Evolutionary conservation across 2,113 vertebrate species (phyloP).

Genomic region (Naja naja): DNA sequence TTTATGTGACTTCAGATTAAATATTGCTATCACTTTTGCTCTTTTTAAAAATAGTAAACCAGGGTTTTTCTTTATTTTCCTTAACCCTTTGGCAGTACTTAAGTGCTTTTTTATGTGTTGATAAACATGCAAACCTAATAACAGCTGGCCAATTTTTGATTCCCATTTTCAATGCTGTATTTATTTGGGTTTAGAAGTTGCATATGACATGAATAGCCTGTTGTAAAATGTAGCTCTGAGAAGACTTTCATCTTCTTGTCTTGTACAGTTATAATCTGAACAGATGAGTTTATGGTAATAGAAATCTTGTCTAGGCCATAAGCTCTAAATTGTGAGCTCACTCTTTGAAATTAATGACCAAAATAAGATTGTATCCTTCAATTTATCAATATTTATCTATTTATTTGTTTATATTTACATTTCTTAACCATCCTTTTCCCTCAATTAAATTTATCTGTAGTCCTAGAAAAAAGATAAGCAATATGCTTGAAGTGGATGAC

Average conservation of each 20-base stretch:
- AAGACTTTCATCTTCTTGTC: neutral
- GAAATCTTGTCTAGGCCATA: neutral
- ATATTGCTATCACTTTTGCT: conserved; percentile 22
- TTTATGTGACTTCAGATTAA: conserved; percentile 29
- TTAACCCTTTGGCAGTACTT: neutral
- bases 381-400: neutral
- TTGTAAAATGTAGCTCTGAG: neutral
- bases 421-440: too few relatives aligned
- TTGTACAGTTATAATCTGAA: neutral
- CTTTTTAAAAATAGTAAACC: conserved; percentile 8
- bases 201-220: conserved; percentile 28
- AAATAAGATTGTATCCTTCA: neutral
- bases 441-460: neutral
- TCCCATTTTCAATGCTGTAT: neutral
- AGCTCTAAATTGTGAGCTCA: neutral
- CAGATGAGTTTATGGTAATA: neutral
- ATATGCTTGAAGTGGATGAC: neutral
- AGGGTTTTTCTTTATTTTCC: neutral
- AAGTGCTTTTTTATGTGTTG: conserved; percentile 23
- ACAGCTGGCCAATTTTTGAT: conserved; percentile 22
- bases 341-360: neutral
- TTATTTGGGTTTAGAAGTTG: conserved; percentile 25
- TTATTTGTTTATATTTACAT: too few relatives aligned
- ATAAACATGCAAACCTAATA: conserved; percentile 22
- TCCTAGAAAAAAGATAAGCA: neutral